Conservation (phyloP, 2,113 vertebrate genomes). For the Chaetodon trifascialis region DNA sequence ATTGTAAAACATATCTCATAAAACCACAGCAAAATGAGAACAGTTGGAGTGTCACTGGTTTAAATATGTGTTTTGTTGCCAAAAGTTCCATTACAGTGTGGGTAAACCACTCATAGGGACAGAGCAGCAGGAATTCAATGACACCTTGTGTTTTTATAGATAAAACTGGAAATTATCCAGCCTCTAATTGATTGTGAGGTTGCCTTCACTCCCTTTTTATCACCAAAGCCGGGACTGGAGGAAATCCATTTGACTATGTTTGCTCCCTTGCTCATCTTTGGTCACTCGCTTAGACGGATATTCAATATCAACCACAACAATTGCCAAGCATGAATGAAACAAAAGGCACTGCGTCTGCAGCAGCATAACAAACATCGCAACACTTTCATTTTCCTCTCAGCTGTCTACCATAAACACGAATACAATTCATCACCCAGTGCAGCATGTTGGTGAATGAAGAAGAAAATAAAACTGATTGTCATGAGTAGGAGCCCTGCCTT, state of each 20-base stretch:
- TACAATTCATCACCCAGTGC: slow-evolving; percentile 1
- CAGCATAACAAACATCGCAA: slow-evolving; percentile 41
- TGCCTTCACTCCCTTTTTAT: slow-evolving; percentile 41
- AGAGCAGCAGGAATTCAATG: slow-evolving; percentile 15
- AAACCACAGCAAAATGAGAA: not conserved
- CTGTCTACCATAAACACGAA: slow-evolving; percentile 10
- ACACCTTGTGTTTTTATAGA: slow-evolving; percentile 49
- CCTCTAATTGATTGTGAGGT: slow-evolving; percentile 52
- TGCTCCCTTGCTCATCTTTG: slow-evolving; percentile 1
- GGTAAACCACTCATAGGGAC: slow-evolving; percentile 24
- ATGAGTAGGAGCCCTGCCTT: not conserved
- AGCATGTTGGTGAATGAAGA: slow-evolving; percentile 8
- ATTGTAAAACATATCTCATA: slow-evolving; percentile 7
- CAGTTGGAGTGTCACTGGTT: not conserved
- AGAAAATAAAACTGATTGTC: slow-evolving; percentile 7
- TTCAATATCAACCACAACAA: not conserved
- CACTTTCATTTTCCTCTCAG: slow-evolving; percentile 10
- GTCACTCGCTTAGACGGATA: slow-evolving; percentile 38
- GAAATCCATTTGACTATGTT: slow-evolving; percentile 28
- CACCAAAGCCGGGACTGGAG: slow-evolving; percentile 10
- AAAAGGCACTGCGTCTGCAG: not conserved
- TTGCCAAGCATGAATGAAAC: slow-evolving; percentile 12
- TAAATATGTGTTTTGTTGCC: slow-evolving; percentile 30
- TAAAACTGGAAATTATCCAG: slow-evolving; percentile 45
- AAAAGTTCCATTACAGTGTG: slow-evolving; percentile 43